These are phyloP conservation scores for Neodiprion virginianus DNA, from an alignment of 1,140 invertebrate genomes.

Conservation along the genomic window DNA sequence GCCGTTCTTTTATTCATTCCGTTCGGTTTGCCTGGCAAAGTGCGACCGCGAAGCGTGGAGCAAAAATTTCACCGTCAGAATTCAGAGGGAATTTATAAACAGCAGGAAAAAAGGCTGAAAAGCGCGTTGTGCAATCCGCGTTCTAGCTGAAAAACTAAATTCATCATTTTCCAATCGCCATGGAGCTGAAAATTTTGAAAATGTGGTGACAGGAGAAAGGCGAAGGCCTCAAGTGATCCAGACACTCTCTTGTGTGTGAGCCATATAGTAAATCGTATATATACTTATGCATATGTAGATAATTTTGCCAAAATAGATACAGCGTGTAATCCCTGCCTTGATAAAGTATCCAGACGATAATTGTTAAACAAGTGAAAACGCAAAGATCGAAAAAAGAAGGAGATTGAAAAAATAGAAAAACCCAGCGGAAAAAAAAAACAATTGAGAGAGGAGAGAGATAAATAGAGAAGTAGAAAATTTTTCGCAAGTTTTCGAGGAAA, in stretches of 20 bases:
- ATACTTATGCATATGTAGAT: no score
- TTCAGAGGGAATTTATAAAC: background rate
- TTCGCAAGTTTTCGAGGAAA: no score
- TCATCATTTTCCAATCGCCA: slow-evolving; percentile 26
- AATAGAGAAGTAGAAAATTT: slow-evolving; percentile 8
- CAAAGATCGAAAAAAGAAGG: background rate
- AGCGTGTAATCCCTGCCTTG: no score
- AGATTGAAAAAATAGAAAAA: background rate
- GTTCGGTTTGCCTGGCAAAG: no score
- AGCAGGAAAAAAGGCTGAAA: background rate
- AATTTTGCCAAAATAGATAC: no score
- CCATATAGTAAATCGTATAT: slow-evolving; percentile 23
- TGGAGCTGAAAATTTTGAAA: slow-evolving; percentile 56
- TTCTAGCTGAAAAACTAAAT: background rate
- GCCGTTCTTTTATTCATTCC: no score
- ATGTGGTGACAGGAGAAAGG: slow-evolving; percentile 54
- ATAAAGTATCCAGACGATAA: background rate
- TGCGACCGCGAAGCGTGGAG: no score
- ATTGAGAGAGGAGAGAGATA: slow-evolving; percentile 8
- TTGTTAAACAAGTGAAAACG: slow-evolving; percentile 3
- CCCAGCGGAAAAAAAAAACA: background rate
- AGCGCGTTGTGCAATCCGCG: no score
- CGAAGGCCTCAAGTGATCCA: slow-evolving; percentile 44
- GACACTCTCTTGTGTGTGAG: slow-evolving; percentile 58
- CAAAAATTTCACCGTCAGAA: background rate